phyloP scores from a whole-genome alignment of 2,888 invertebrate genomes.

The Epistrophe grossulariae region DNA sequence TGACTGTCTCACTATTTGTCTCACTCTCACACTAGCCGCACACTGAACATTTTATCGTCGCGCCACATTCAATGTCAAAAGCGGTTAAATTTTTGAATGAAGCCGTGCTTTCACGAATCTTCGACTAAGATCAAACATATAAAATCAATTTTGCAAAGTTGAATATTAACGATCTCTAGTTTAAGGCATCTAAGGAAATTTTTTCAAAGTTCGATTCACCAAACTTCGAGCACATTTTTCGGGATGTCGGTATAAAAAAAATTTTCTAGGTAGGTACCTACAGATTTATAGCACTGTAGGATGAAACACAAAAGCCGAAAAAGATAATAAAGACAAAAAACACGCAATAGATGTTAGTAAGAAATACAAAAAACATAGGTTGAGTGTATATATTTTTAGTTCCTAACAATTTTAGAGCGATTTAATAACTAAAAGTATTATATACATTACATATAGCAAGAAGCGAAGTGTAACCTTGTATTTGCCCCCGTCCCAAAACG shows the following conservation, averaged over 20 bases:
- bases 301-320: constrained; percentile 18
- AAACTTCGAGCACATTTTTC: neutral
- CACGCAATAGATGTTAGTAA: constrained; percentile 61
- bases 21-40: constrained; percentile 32
- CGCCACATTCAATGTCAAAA: constrained; percentile 70
- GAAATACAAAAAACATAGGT: constrained; percentile 62
- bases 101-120: neutral
- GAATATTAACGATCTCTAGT: neutral
- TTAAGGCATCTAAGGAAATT: neutral
- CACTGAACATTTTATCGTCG: constrained; percentile 50
- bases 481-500: constrained; percentile 78
- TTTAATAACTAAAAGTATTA: constrained; percentile 80
- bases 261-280: neutral
- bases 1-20: constrained; percentile 31
- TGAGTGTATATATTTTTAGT: constrained; percentile 77
- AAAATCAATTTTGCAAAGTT: neutral
- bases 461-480: constrained; percentile 78
- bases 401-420: constrained; percentile 81
- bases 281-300: constrained; percentile 9
- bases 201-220: neutral
- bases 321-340: constrained; percentile 32
- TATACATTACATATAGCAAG: constrained; percentile 79
- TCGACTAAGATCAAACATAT: neutral
- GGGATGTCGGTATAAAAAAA: neutral
- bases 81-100: constrained; percentile 29